Evolutionary conservation across 2,113 vertebrate genomes (phyloP).

Genomic region (Tinamus guttatus): DNA sequence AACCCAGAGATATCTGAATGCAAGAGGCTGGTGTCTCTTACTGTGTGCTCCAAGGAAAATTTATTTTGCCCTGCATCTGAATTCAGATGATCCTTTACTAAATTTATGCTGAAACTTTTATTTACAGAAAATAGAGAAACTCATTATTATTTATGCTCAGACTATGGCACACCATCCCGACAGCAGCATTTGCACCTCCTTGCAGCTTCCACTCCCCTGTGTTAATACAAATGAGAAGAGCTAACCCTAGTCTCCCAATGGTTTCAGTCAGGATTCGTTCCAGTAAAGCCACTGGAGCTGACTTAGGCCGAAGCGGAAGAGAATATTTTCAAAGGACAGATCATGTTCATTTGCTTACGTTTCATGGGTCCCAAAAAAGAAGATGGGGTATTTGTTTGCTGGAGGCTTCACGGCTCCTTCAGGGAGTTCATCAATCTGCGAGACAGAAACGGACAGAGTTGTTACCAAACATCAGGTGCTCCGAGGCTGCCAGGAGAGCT

Average conservation of each 20-base stretch:
- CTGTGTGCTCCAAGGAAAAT: neutral
- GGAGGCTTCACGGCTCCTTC: slow-evolving; percentile 98
- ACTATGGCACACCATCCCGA: neutral
- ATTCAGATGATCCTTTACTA: neutral
- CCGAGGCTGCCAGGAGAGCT: neutral
- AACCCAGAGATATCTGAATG: neutral
- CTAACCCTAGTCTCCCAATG: neutral
- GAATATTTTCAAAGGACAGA: neutral
- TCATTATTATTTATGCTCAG: neutral
- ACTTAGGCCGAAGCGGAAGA: neutral
- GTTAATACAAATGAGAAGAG: neutral
- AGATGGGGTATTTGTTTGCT: slow-evolving; percentile 98
- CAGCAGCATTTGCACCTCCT: neutral
- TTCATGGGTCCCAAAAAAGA: slow-evolving; percentile 98
- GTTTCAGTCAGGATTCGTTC: neutral
- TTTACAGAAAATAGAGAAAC: neutral
- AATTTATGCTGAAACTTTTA: neutral
- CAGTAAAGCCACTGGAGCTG: neutral
- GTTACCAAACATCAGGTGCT: neutral
- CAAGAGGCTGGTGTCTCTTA: neutral
- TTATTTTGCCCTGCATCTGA: neutral
- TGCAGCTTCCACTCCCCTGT: neutral
- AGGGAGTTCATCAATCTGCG: slow-evolving; percentile 96
- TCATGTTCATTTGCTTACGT: slow-evolving; percentile 83
- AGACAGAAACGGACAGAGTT: slow-evolving; percentile 45